Evolutionary conservation across 30 jellyfish, hydroid and myxozoan species (phyloP).

Genomic region (Aurelia sp.): DNA sequence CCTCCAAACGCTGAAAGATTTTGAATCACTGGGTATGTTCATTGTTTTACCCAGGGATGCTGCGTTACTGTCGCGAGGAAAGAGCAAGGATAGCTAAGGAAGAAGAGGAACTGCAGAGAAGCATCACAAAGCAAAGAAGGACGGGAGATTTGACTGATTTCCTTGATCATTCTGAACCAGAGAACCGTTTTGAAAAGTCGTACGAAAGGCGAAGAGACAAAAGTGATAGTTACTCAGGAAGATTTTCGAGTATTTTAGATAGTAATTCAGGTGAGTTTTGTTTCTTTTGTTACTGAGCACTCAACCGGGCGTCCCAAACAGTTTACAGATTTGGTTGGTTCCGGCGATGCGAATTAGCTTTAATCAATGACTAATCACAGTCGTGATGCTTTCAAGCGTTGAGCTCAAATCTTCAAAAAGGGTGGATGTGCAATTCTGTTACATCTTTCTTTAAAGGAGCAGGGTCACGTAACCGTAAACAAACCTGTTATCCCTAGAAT

Average conservation of each 20-base stretch:
- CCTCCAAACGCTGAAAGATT: too few relatives aligned
- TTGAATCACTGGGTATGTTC: too few relatives aligned
- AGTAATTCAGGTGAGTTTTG: background rate
- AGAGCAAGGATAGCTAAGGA: constrained; percentile 37
- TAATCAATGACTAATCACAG: too few relatives aligned
- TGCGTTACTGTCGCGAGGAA: constrained; percentile 64
- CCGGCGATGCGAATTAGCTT: too few relatives aligned
- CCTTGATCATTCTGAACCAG: constrained; percentile 23
- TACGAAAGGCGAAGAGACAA: background rate
- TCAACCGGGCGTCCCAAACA: too few relatives aligned
- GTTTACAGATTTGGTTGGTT: too few relatives aligned
- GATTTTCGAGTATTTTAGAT: background rate
- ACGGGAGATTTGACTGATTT: constrained; percentile 30
- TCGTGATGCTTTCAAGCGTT: too few relatives aligned
- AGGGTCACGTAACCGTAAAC: too few relatives aligned
- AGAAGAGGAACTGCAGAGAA: background rate
- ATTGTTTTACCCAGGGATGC: constrained; percentile 7
- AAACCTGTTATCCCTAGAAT: too few relatives aligned
- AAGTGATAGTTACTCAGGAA: background rate
- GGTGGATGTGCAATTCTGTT: too few relatives aligned
- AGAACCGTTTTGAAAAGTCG: background rate
- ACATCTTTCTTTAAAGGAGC: too few relatives aligned
- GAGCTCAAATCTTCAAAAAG: too few relatives aligned
- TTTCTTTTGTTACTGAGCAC: background rate
- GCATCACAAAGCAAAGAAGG: constrained; percentile 3